These are phyloP conservation scores for Micoletzkya japonica DNA, from an alignment of 2,888 invertebrate genomes.

Conservation along the genomic window DNA sequence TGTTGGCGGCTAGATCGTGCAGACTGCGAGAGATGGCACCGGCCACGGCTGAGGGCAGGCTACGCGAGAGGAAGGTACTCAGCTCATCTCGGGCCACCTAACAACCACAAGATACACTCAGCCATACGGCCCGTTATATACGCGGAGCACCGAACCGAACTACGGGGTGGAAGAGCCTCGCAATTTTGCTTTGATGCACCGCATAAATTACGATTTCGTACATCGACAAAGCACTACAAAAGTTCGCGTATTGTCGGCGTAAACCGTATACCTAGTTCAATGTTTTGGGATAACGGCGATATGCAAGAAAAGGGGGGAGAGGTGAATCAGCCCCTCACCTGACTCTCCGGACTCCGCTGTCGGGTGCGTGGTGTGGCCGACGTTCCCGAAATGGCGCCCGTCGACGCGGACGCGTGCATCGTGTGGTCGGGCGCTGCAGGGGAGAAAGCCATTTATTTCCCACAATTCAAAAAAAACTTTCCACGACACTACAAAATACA, in stretches of 20 bases:
- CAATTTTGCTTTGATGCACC: no score
- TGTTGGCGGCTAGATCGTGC: constrained; percentile 2
- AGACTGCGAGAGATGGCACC: constrained; percentile 22
- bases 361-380: constrained; percentile 12
- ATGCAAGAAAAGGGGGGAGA: no score
- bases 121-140: no score
- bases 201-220: no score
- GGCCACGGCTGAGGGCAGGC: constrained; percentile 63
- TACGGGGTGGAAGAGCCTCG: no score
- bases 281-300: no score
- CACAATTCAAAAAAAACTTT: background rate
- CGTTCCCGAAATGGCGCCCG: constrained; percentile 1
- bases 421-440: constrained; percentile 3
- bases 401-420: constrained; percentile 19
- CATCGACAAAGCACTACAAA: no score
- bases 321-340: constrained; percentile 34
- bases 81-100: constrained; percentile 65
- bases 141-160: no score
- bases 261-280: no score
- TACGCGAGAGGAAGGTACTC: constrained; percentile 64
- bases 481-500: no score
- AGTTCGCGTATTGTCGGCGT: no score
- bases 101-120: no score
- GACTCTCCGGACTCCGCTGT: constrained; percentile 63
- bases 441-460: background rate